Evolutionary conservation across 2,797 vertebrate genomes (phyloP), one percentile per base, ranked within the genome.

Genomic region (Lepilemur septentrionalis): DNA sequence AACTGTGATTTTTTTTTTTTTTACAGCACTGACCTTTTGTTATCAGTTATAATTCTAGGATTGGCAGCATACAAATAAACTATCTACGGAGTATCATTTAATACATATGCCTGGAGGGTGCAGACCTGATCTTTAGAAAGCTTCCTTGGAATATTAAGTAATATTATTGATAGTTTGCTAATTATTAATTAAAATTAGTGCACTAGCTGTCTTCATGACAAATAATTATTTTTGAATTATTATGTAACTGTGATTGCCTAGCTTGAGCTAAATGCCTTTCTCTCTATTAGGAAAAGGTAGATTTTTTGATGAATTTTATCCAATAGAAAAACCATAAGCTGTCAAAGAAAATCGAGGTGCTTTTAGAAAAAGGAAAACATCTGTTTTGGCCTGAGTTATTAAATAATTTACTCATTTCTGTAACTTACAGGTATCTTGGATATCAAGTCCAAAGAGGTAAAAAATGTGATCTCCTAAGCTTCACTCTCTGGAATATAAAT

Each of bases 41-140:
- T 76, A 76, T 38, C 87, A 91, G 10, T 38, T 95, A 43, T 59
- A 88, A 73, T 84, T 97, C 93, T 82, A 93, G n/a, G 23, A 70
- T 11, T 70, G 28, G 50, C 32, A 92, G 0, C 0, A 5, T 15
- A 9, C 0, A 1, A 5, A 35, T 2, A 84, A 52, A 50, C 13
- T 75, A 72, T 73, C 20, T 89, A 41, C 59, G 32, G 12, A 35
- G 55, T 65, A 52, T 73, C 50, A 50, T n/a, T 48, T 92, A 84
- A 94, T 38, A 59, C 8, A 69, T 48, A 28, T 46, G 14, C 7
- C 80, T 89, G 79, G 35, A 17, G 20, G 15, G 46, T 63, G 57
- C 5, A 25, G 5, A 2, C 80, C 59, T 11, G 30, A 2, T 43
- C 20, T 94, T 96, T 76, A 89, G 8, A 35, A 81, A 52, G 4